Base-by-base conservation (phyloP, 2,113 vertebrate species). In the Morone chrysops region DNA sequence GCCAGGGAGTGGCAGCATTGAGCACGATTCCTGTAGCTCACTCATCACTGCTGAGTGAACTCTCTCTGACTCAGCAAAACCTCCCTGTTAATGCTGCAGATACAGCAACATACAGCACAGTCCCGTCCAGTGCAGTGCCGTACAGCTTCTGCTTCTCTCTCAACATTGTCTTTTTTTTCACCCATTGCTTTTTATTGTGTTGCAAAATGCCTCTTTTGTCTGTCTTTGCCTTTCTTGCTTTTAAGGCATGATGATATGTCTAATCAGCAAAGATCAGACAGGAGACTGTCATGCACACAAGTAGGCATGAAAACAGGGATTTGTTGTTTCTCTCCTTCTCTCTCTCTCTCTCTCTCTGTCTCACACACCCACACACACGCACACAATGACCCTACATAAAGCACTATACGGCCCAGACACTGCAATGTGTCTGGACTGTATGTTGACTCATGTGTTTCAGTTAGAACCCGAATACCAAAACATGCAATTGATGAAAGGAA, bases 61-160 rank as follows among this genome's bases (percentile, higher is more conserved):
- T 88, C 75, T 82, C 90, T 94, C 93, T 94, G 94, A 94, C 92
- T 95, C 94, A 94, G 94, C 94, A 93, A 87, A 93, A 90, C 45
- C 73, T 20, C 57, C n/a, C 41, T 50, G 67, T 70, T 48, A 65
- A 73, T 87, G 85, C 83, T 86, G 92, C 87, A 92, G 88, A 88
- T 81, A 61, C 74, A 89, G 85, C 82, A 85, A n/a, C 78, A 70
- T 31, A 65, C 60, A 79, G 40, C 22, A 48, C 40, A 66, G 70
- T 13, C 5, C 65, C 66, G 62, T 62, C 53, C 53, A 77, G 78
- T 75, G 53, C 56, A 74, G 56, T n/a, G 22, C 48, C 56, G 18
- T 38, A 31, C 41, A 67, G 14, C 5, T 31, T 22, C 38, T 22
- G 40, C n/a, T 36, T 59, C 38, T 31, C 50, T 50, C 36, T 47